These are phyloP conservation scores for Chloebia gouldiae DNA, from an alignment of 2,113 vertebrate species.

Conservation along the genomic window DNA sequence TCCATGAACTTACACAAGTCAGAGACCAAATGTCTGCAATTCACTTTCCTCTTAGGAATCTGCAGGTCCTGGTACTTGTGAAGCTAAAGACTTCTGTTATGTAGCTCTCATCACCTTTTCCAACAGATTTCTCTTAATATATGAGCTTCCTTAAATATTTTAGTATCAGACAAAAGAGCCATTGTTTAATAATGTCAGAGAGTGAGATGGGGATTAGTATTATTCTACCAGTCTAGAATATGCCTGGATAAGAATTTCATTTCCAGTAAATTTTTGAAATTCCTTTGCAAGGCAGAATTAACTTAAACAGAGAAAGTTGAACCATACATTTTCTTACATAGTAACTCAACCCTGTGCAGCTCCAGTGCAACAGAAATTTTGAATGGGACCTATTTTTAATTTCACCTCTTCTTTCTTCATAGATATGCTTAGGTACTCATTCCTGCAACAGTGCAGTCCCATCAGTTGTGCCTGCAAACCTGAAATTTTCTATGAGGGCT, in stretches of 20 bases:
- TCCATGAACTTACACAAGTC: neutral
- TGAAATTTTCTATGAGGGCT: neutral
- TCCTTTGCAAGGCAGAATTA: slow-evolving; percentile 3
- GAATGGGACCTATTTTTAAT: neutral
- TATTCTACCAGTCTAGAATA: slow-evolving; percentile 35
- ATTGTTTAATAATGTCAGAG: slow-evolving; percentile 24
- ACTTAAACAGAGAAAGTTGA: neutral
- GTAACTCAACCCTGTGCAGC: neutral
- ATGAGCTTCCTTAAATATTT: slow-evolving; percentile 36
- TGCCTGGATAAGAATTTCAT: slow-evolving; percentile 37
- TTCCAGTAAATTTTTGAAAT: slow-evolving; percentile 43
- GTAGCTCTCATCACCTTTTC: slow-evolving; percentile 5
- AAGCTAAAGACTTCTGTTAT: neutral
- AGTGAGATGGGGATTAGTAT: slow-evolving; percentile 24
- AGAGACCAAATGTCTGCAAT: neutral
- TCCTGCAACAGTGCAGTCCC: neutral
- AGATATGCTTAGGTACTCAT: neutral
- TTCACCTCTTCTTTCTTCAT: neutral
- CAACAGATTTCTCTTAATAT: slow-evolving; percentile 36
- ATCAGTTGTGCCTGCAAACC: neutral
- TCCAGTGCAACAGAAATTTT: neutral
- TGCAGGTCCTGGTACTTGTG: neutral
- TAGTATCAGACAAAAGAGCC: slow-evolving; percentile 36
- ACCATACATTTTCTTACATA: neutral
- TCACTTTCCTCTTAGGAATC: neutral